phyloP scores from a whole-genome alignment of 2,888 invertebrate genomes.

The Syrphus vitripennis region DNA sequence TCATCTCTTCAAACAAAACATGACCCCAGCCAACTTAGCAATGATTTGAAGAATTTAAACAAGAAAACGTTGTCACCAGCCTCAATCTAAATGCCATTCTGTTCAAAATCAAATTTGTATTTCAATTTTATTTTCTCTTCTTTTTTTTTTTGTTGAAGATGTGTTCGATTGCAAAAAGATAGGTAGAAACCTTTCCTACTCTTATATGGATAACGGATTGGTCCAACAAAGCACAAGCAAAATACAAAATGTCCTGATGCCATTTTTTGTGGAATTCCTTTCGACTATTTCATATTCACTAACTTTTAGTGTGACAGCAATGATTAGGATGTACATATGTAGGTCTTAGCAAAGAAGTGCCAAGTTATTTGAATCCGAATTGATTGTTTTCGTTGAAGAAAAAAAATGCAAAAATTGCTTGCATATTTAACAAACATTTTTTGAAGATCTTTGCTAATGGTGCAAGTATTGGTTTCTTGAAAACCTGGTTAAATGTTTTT shows the following conservation, averaged over 20 bases:
- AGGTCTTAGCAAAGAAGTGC: neutral
- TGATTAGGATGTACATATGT: neutral
- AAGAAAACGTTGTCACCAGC: neutral
- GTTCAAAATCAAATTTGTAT: neutral
- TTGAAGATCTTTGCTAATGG: no score
- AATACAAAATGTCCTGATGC: neutral
- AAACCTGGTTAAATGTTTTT: no score
- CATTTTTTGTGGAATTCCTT: neutral
- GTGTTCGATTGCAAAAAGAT: neutral
- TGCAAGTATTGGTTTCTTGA: no score
- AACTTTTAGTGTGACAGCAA: neutral
- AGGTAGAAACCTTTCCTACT: no score
- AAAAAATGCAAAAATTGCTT: neutral
- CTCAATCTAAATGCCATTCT: neutral
- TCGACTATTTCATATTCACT: neutral
- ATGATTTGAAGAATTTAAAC: neutral
- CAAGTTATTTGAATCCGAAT: neutral
- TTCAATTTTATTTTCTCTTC: neutral
- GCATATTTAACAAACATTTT: neutral
- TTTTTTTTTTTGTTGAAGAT: neutral
- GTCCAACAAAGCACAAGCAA: neutral
- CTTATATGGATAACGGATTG: no score
- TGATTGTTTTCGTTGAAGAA: neutral
- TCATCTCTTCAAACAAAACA: neutral
- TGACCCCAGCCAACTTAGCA: neutral